Base-by-base conservation (phyloP, 2,888 invertebrate genomes). In the Metallyticus violacea region DNA sequence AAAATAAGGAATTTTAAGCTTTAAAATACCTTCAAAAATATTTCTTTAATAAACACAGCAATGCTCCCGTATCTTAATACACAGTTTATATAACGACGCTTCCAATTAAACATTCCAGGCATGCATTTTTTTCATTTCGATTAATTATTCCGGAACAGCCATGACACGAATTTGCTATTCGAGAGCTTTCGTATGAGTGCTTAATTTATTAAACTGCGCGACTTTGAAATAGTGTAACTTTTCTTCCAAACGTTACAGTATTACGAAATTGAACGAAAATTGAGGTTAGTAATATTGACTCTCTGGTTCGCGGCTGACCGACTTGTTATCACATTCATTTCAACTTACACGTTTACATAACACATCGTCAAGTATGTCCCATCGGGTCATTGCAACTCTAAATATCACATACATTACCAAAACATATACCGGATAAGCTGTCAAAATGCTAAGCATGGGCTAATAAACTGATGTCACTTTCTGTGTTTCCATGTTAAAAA, bases 311-410 rank as follows among this genome's bases (percentile, higher is more conserved):
- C 40, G 22, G 40, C 40, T 15, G 40, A 15, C 3, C 15, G 40
- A 9, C 22, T 62, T 62, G 40, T 62, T 62, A 15, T 62, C 15
- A 62, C 40, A 62, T 15, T 62, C 40, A 62, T 62, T 62, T 62
- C 2, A 28, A 77, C 77, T 83, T 83, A 83, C 83, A 83, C 83
- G 83, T 83, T 83, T 83, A 83, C 83, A 83, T 77, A 83, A 83
- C 6, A 81, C 82, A 82, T 80, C 29, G n/a, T 25, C 30, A 30
- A 62, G 40, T 62, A 62, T 62, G 40, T 76, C 22, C 83, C 77
- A 26, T n/a, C n/a, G 76, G 22, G 76, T 22, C 77, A 83, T 77
- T 15, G 40, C 40, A 62, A 6, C 40, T 62, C 40, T 62, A 15
- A n/a, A 26, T 79, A 79, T 79, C 79, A 7, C 7, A 26, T 27